These are phyloP conservation scores for Drosophila obscura DNA, from an alignment of 1,140 invertebrate genomes.

Conservation along the genomic window DNA sequence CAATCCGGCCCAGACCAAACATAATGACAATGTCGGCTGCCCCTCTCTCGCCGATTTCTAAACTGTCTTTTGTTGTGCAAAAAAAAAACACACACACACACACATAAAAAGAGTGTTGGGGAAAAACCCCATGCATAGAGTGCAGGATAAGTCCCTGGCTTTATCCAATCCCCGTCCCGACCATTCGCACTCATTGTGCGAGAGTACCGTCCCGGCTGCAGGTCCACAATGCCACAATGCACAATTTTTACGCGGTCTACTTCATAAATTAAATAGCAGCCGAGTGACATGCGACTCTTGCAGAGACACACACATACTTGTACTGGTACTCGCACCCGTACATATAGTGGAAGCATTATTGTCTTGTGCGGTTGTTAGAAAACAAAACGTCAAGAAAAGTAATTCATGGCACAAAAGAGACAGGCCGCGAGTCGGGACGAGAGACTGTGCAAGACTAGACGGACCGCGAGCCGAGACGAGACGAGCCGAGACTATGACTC, in stretches of 20 bases:
- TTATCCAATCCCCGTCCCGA: constrained; percentile 23
- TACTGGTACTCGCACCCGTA: constrained; percentile 4
- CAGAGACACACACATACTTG: constrained; percentile 10
- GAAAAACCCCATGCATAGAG: constrained; percentile 47
- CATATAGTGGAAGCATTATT: constrained; percentile 36
- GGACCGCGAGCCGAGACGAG: neutral
- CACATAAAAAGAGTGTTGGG: neutral
- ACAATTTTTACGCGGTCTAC: constrained; percentile 81
- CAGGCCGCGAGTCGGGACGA: constrained; percentile 10
- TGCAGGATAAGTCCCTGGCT: constrained; percentile 61
- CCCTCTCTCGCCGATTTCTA: constrained; percentile 58
- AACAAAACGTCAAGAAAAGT: constrained; percentile 79
- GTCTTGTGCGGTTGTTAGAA: constrained; percentile 75
- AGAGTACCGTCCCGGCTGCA: neutral
- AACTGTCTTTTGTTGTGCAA: constrained; percentile 73
- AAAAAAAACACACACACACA: constrained; percentile 54
- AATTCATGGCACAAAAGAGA: constrained; percentile 69
- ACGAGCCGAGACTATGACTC: neutral
- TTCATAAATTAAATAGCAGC: constrained; percentile 81
- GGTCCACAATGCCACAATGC: constrained; percentile 64
- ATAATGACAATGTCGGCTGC: constrained; percentile 41
- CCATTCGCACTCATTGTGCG: constrained; percentile 37
- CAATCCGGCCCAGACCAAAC: constrained; percentile 21
- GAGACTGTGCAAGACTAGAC: constrained; percentile 34
- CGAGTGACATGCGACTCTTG: constrained; percentile 47